Evolutionary conservation across 2,113 vertebrate genomes (phyloP).

Genomic region (Sula dactylatra): DNA sequence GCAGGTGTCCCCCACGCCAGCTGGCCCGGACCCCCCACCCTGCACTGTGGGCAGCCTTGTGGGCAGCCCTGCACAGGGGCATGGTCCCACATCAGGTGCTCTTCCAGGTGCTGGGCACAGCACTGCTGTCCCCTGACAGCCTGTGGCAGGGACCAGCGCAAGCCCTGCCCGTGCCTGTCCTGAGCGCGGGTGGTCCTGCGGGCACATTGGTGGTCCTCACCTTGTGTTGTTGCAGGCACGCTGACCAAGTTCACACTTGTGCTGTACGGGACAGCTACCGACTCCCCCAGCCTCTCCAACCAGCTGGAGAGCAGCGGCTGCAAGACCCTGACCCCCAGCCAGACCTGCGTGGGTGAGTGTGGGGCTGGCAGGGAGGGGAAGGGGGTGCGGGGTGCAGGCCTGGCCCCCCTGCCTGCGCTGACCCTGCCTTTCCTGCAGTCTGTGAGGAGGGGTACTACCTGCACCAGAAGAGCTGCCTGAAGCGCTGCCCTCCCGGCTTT

Average conservation of each 20-base stretch:
- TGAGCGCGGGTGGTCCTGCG: accelerated
- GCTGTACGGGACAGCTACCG: slow-evolving; percentile 86
- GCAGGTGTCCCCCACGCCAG: not conserved
- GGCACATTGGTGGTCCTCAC: not conserved
- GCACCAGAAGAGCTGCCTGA: slow-evolving; percentile 93
- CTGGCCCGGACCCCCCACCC: not conserved
- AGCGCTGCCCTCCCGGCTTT: slow-evolving; percentile 86
- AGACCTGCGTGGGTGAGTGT: slow-evolving; percentile 94
- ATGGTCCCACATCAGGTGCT: accelerated
- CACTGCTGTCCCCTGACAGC: not conserved
- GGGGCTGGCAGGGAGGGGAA: accelerated
- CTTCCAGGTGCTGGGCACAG: not conserved
- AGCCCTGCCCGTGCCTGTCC: not conserved
- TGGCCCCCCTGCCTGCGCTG: accelerated
- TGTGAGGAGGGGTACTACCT: slow-evolving; percentile 92
- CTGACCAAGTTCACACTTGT: slow-evolving; percentile 91
- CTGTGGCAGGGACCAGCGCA: accelerated
- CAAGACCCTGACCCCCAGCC: slow-evolving; percentile 90
- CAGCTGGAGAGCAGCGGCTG: slow-evolving; percentile 91
- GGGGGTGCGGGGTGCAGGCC: accelerated
- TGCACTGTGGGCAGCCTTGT: not conserved
- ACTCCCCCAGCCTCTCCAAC: slow-evolving; percentile 76
- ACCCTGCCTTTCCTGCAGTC: slow-evolving; percentile 70
- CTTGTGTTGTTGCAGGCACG: slow-evolving; percentile 69
- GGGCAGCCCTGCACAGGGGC: not conserved